phyloP scores from a whole-genome alignment of 2,888 invertebrate genomes.

The Caenorhabditis sulstoni region DNA sequence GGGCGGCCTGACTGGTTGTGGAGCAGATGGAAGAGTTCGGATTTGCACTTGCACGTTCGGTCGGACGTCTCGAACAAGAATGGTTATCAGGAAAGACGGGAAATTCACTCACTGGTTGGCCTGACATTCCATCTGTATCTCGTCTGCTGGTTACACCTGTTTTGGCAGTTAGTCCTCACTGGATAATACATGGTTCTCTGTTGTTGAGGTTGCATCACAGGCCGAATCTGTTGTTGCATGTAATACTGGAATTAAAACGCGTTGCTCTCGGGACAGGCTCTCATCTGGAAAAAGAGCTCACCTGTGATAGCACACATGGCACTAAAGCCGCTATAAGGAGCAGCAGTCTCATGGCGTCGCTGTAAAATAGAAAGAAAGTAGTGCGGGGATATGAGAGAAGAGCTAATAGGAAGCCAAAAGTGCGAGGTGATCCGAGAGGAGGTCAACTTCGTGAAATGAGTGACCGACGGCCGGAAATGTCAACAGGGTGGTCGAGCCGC shows the following conservation, averaged over 20 bases:
- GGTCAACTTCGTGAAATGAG: conserved; percentile 62
- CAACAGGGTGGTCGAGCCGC: conserved; percentile 55
- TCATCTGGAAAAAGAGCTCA: conserved; percentile 3
- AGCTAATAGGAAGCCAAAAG: conserved; percentile 34
- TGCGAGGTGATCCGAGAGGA: conserved; percentile 44
- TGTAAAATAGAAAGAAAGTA: conserved; percentile 19
- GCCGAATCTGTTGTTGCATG: conserved; percentile 42
- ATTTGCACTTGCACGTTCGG: conserved; percentile 64
- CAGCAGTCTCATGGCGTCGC: conserved; percentile 58
- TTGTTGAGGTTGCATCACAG: conserved; percentile 56
- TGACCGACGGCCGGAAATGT: conserved; percentile 63
- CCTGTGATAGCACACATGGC: conserved; percentile 57
- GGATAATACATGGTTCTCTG: conserved; percentile 74
- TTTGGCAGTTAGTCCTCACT: conserved; percentile 77
- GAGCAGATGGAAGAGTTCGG: conserved; percentile 53
- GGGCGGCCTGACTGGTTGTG: conserved; percentile 45
- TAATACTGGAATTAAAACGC: conserved; percentile 39
- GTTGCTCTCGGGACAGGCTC: neutral
- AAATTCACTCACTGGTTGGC: conserved; percentile 65
- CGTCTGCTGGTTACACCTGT: conserved; percentile 71
- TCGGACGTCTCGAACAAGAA: conserved; percentile 27
- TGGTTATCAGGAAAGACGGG: neutral
- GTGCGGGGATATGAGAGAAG: neutral
- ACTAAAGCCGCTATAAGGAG: conserved; percentile 57
- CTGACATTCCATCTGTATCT: conserved; percentile 75